Base-by-base conservation (phyloP, 2,797 vertebrate species). In the Enteromius anoplus region DNA sequence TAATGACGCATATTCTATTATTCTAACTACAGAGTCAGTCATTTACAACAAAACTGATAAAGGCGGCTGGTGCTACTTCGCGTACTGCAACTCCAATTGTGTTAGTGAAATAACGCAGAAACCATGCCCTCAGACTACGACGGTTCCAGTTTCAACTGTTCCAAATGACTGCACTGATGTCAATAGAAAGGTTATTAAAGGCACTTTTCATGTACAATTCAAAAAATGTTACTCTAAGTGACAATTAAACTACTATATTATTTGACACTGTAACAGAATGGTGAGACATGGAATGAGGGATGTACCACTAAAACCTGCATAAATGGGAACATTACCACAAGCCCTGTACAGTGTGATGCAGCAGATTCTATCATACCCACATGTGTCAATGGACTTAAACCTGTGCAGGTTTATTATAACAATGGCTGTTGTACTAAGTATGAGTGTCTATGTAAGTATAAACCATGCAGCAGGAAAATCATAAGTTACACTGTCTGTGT, bases 361-460 rank as follows among this genome's bases (percentile, higher is more conserved):
- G 76, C 88, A 2, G 47, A 53, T 12, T 75, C 88, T 29, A 11
- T 45, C 7, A 34, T 55, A 23, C 92, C 95, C 15, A 83, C 51
- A 4, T 99, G 97, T 82, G 91, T 89, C n/a, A 98, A 97, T 42
- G 86, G 55, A 2, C 82, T 92, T 1, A 86, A 91, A 0, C 88
- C 97, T 34, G 5, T 93, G 10, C 90, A 88, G 84, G 90, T 96
- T 84, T 91, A 90, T 5, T 94, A 95, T 53, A 21, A 90, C n/a
- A 69, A 88, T 0, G 92, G 94, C 76, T 98, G 97, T 81, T 99
- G 97, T 89, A 92, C 90, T 17, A 89, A 92, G 0, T 97, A 97
- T 4, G 93, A 97, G 21, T 99, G 98, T 89, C 91, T 86, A 91
- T 98, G 97, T 99, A 92, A 96, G 96, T 91, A 80, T 23, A 83